A percentile compares a stretch with the other conserved stretches of the same genome.
Evolutionary conservation across 2,888 invertebrate genomes (phyloP).

Genomic region (Agrochola litura): DNA sequence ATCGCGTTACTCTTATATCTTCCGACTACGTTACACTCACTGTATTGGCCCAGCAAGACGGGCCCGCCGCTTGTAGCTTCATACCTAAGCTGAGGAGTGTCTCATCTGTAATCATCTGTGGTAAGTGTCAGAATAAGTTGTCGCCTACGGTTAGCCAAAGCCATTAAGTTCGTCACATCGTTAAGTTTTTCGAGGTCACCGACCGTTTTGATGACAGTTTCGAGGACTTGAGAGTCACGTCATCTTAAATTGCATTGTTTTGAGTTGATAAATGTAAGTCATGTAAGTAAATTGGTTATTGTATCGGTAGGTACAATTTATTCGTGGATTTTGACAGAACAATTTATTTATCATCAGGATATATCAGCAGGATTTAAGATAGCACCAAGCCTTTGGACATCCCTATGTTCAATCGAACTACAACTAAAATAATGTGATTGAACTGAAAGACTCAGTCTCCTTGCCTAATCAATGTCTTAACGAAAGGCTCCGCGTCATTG

Average conservation of each 20-base stretch:
- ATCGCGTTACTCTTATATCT: too few relatives aligned
- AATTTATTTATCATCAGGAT: neutral
- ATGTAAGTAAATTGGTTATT: constrained; percentile 9
- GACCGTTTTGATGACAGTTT: constrained; percentile 16
- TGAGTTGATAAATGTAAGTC: constrained; percentile 18
- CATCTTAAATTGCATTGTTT: constrained; percentile 21
- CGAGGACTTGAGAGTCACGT: constrained; percentile 27
- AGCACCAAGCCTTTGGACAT: neutral
- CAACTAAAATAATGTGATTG: constrained; percentile 5
- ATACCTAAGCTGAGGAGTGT: too few relatives aligned
- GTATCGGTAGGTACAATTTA: neutral
- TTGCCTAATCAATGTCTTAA: constrained; percentile 43
- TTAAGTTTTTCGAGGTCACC: constrained; percentile 41
- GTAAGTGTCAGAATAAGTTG: constrained; percentile 24
- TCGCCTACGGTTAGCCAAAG: constrained; percentile 17
- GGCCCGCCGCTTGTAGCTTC: too few relatives aligned
- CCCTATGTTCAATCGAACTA: neutral
- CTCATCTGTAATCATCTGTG: too few relatives aligned
- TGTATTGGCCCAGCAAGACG: too few relatives aligned
- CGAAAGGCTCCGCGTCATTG: constrained; percentile 43
- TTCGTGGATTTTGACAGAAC: neutral
- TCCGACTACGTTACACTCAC: too few relatives aligned
- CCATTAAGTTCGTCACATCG: constrained; percentile 32
- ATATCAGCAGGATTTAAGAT: neutral
- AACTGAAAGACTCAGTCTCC: constrained; percentile 24